Conservation (phyloP, 64 coral and sea anemone species). For the Stichodactyla helianthus region DNA sequence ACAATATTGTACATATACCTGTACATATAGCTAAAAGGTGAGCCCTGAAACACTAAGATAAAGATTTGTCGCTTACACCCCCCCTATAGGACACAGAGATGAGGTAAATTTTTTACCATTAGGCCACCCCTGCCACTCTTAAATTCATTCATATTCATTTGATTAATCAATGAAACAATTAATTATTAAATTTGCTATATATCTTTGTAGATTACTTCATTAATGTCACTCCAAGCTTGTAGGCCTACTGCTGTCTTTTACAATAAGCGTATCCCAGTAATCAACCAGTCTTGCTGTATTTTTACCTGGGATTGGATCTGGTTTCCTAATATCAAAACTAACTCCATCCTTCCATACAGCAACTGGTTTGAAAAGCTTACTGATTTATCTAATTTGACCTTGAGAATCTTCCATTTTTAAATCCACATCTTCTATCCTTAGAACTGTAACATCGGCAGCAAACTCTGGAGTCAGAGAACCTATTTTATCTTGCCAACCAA, state of each 20-base stretch:
- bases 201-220: background rate
- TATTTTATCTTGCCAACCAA: slow-evolving; percentile 48
- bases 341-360: slow-evolving; percentile 71
- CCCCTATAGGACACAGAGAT: too few relatives aligned
- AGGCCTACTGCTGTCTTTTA: slow-evolving; percentile 7
- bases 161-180: too few relatives aligned
- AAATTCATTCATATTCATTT: too few relatives aligned
- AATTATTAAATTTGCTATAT: too few relatives aligned
- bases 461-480: slow-evolving; percentile 29
- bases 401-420: slow-evolving; percentile 77
- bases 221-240: background rate
- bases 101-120: too few relatives aligned
- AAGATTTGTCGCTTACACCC: too few relatives aligned
- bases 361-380: slow-evolving; percentile 37
- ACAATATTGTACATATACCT: too few relatives aligned
- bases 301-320: slow-evolving; percentile 35
- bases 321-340: background rate
- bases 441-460: slow-evolving; percentile 62
- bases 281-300: background rate
- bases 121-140: too few relatives aligned
- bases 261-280: background rate
- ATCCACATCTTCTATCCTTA: slow-evolving; percentile 45
- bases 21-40: too few relatives aligned
- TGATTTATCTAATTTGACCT: slow-evolving; percentile 46
- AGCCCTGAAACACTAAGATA: too few relatives aligned